Conservation (phyloP, 2,113 vertebrate species). For the Montifringilla adamsi region DNA sequence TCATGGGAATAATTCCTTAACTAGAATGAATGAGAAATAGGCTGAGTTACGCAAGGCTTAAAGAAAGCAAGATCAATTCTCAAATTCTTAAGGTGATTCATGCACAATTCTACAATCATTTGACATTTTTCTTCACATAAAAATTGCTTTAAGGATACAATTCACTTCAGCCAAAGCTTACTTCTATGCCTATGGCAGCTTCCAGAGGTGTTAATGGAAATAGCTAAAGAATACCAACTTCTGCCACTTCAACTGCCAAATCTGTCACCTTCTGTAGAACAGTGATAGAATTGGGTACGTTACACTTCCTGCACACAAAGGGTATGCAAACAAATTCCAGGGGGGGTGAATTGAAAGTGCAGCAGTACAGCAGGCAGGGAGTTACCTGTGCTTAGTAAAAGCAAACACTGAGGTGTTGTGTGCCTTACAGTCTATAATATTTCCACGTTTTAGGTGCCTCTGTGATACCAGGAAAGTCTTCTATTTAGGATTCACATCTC, state of each 20-base stretch:
- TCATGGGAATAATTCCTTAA: slow-evolving; percentile 64
- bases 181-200: slow-evolving; percentile 31
- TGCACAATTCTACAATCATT: slow-evolving; percentile 56
- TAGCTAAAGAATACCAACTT: slow-evolving; percentile 57
- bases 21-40: slow-evolving; percentile 66
- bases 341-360: slow-evolving; percentile 5
- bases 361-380: slow-evolving; percentile 28
- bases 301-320: slow-evolving; percentile 47
- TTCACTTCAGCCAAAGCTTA: slow-evolving; percentile 44
- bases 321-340: slow-evolving; percentile 48
- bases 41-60: slow-evolving; percentile 36
- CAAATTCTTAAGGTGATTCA: slow-evolving; percentile 50
- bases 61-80: slow-evolving; percentile 41
- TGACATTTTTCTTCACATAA: slow-evolving; percentile 45
- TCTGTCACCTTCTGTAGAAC: slow-evolving; percentile 49
- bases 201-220: slow-evolving; percentile 64
- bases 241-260: slow-evolving; percentile 56
- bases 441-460: slow-evolving; percentile 7
- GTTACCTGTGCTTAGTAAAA: slow-evolving; percentile 60
- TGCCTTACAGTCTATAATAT: slow-evolving; percentile 29
- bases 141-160: slow-evolving; percentile 54
- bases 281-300: slow-evolving; percentile 28
- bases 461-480: slow-evolving; percentile 17
- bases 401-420: slow-evolving; percentile 34
- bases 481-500: slow-evolving; percentile 27